Percentiles rank a stretch among this genome's conserved stretches.
Conservation (phyloP, 2,113 vertebrate genomes). For the Epinephelus moara region DNA sequence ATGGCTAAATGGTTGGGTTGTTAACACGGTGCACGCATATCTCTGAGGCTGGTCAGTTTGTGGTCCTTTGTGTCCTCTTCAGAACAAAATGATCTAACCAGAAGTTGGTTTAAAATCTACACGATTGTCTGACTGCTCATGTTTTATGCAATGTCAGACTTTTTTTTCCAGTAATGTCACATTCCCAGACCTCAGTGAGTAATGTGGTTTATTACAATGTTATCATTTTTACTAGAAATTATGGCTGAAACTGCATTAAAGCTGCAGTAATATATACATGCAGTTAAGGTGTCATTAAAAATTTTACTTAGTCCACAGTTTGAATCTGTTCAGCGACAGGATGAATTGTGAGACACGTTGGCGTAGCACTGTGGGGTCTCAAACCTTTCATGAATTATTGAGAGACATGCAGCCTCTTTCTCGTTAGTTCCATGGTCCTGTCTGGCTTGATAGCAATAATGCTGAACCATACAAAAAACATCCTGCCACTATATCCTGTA, state of each 20-base stretch:
- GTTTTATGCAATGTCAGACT: background rate
- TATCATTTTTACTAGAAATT: background rate
- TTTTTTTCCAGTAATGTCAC: background rate
- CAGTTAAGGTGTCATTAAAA: background rate
- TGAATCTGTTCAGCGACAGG: background rate
- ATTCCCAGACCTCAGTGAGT: background rate
- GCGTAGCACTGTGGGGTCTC: background rate
- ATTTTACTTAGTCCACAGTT: background rate
- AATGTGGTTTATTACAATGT: background rate
- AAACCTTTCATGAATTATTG: slow-evolving; percentile 31
- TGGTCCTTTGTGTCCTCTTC: background rate
- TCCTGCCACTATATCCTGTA: background rate
- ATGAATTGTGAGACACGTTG: background rate
- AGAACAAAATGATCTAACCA: background rate
- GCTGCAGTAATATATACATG: no score
- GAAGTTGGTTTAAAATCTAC: background rate
- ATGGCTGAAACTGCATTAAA: background rate
- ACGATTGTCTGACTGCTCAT: background rate
- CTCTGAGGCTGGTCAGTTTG: background rate
- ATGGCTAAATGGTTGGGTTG: no score
- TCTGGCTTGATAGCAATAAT: slow-evolving; percentile 5
- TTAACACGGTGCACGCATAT: background rate
- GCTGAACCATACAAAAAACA: background rate
- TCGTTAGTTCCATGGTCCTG: background rate
- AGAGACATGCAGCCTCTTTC: background rate